A percentile compares a stretch with the other conserved stretches of the same genome.
phyloP scores from a whole-genome alignment of 2,888 invertebrate genomes.

The Drosophila hamatofila region DNA sequence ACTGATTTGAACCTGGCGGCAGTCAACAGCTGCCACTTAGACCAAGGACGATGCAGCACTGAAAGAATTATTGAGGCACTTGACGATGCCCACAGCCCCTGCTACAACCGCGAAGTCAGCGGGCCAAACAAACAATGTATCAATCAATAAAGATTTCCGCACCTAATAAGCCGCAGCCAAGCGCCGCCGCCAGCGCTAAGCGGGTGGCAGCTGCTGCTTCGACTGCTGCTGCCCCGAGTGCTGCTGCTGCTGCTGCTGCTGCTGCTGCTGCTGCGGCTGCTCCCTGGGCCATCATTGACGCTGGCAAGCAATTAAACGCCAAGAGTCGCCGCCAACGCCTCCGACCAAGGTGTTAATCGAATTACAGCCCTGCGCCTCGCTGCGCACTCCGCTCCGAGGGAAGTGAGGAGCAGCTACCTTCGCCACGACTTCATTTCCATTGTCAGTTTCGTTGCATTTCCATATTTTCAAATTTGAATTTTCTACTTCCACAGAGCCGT shows the following conservation, averaged over 20 bases:
- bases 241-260: neutral
- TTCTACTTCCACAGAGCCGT: conserved; percentile 61
- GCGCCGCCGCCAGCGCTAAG: conserved; percentile 23
- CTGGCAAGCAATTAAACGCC: conserved; percentile 74
- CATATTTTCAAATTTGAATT: conserved; percentile 80
- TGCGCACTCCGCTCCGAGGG: neutral
- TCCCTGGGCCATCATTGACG: conserved; percentile 64
- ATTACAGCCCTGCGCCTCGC: conserved; percentile 53
- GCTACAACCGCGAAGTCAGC: conserved; percentile 43
- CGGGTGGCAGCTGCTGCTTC: conserved; percentile 14
- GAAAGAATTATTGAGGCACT: conserved; percentile 70
- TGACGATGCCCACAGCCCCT: conserved; percentile 19
- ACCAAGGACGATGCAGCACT: conserved; percentile 52
- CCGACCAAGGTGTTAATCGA: conserved; percentile 72
- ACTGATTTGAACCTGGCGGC: conserved; percentile 7
- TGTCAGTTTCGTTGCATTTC: conserved; percentile 56
- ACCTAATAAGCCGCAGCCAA: conserved; percentile 77
- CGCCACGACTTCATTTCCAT: conserved; percentile 39
- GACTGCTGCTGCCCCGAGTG: neutral
- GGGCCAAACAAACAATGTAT: conserved; percentile 79
- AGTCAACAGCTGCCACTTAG: conserved; percentile 46
- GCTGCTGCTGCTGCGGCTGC: neutral
- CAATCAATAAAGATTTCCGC: conserved; percentile 83
- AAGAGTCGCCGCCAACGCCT: conserved; percentile 58
- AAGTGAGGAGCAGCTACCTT: conserved; percentile 44